These are phyloP conservation scores for Spodoptera exigua DNA, from an alignment of 2,888 invertebrate genomes.

Conservation along the genomic window DNA sequence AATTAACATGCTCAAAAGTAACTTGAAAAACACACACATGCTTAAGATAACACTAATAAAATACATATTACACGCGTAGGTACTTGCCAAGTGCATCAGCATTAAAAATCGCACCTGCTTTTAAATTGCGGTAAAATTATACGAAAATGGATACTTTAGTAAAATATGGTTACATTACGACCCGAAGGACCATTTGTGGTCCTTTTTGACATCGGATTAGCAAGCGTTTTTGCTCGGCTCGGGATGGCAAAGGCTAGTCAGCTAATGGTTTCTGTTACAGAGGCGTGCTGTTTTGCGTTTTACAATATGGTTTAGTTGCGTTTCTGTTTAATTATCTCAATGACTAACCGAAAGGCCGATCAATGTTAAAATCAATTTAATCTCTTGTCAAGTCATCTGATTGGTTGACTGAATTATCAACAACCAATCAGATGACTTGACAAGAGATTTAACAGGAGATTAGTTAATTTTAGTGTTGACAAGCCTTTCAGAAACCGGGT, in stretches of 20 bases:
- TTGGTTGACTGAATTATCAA: too few relatives aligned
- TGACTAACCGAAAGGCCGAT: too few relatives aligned
- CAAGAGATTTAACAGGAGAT: too few relatives aligned
- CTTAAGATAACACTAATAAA: conserved; percentile 26
- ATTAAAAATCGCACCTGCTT: conserved; percentile 41
- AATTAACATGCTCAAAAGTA: not conserved
- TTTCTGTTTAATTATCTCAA: conserved; percentile 1
- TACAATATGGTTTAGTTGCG: conserved; percentile 18
- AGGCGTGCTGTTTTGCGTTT: conserved; percentile 11
- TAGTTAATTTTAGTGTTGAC: too few relatives aligned
- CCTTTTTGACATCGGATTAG: conserved; percentile 23
- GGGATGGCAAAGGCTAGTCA: conserved; percentile 3
- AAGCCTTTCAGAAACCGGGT: too few relatives aligned
- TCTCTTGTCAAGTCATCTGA: too few relatives aligned
- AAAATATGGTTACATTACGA: conserved; percentile 21
- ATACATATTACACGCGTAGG: not conserved
- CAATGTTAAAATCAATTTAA: too few relatives aligned
- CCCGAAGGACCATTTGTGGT: not conserved
- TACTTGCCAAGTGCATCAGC: conserved; percentile 24
- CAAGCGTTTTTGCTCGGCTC: conserved; percentile 25
- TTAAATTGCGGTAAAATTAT: conserved; percentile 31
- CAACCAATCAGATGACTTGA: too few relatives aligned
- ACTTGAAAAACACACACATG: conserved; percentile 17
- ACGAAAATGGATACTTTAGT: conserved; percentile 12
- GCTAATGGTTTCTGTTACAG: conserved; percentile 14